A percentile compares a stretch with the other conserved stretches of the same genome.
Evolutionary conservation across 2,113 vertebrate genomes (phyloP).

Genomic region (Nycticorax nycticorax): DNA sequence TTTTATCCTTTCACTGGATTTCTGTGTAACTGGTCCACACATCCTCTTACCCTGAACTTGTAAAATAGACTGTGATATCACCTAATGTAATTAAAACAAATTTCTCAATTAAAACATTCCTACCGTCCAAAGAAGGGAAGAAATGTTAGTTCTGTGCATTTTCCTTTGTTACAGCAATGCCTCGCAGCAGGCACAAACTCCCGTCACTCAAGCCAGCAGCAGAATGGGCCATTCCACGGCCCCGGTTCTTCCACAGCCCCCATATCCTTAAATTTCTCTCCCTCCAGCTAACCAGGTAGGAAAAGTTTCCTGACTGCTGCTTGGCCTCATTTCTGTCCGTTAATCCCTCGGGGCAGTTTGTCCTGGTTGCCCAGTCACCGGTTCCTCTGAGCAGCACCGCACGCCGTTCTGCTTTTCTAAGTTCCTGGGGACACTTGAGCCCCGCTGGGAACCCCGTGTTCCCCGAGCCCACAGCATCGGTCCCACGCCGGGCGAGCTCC

Average conservation of each 20-base stretch:
- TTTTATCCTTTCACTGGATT: constrained; percentile 65
- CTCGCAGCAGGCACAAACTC: neutral
- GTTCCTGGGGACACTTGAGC: neutral
- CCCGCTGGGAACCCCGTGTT: neutral
- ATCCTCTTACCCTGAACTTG: constrained; percentile 72
- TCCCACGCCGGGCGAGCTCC: neutral
- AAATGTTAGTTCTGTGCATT: neutral
- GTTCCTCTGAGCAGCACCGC: neutral
- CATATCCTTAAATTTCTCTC: neutral
- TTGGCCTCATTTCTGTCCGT: neutral
- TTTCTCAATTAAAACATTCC: constrained; percentile 80
- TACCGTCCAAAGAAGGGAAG: constrained; percentile 64
- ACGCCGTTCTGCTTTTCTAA: neutral
- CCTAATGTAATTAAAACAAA: constrained; percentile 76
- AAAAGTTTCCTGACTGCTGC: neutral
- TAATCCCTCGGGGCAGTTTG: neutral
- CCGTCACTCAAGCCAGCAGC: neutral
- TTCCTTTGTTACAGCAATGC: neutral
- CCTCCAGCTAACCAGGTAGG: neutral
- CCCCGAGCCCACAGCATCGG: neutral
- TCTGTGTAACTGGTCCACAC: constrained; percentile 65
- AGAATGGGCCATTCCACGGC: neutral
- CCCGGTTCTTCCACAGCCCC: neutral
- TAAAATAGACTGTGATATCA: constrained; percentile 83
- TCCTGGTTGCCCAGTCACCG: rapidly evolving